phyloP scores from a whole-genome alignment of 2,888 invertebrate genomes.

The Ectemnius cavifrons region DNA sequence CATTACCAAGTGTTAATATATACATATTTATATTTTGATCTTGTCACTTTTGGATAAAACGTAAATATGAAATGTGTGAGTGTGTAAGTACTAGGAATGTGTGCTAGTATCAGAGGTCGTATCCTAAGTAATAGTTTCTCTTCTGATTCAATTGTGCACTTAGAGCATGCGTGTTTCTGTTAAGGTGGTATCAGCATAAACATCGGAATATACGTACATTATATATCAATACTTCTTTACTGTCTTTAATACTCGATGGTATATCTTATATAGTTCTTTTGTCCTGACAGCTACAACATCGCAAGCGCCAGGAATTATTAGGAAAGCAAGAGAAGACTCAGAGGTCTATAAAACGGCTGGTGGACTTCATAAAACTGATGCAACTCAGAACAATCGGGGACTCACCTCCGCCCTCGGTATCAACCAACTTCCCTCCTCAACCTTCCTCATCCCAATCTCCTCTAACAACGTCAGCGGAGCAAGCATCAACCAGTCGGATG shows the following conservation, averaged over 20 bases:
- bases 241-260: not conserved
- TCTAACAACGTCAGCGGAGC: slow-evolving; percentile 59
- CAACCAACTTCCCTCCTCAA: slow-evolving; percentile 71
- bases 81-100: slow-evolving; percentile 14
- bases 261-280: slow-evolving; percentile 11
- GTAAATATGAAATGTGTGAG: slow-evolving; percentile 12
- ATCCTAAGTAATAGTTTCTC: not conserved
- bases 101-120: slow-evolving; percentile 12
- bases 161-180: slow-evolving; percentile 53
- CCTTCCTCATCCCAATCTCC: slow-evolving; percentile 75
- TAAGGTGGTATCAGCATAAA: slow-evolving; percentile 30
- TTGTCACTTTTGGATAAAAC: not conserved
- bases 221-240: not conserved
- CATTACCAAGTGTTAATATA: too few relatives aligned
- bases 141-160: slow-evolving; percentile 13
- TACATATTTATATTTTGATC: not conserved
- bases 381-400: slow-evolving; percentile 66
- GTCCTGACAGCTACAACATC: slow-evolving; percentile 70
- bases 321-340: slow-evolving; percentile 75
- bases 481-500: slow-evolving; percentile 55
- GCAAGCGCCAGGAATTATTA: slow-evolving; percentile 72
- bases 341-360: slow-evolving; percentile 75
- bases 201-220: slow-evolving; percentile 26
- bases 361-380: slow-evolving; percentile 75
- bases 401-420: slow-evolving; percentile 64